These are phyloP conservation scores for Naja naja DNA, from an alignment of 2,113 vertebrate genomes.

Conservation along the genomic window DNA sequence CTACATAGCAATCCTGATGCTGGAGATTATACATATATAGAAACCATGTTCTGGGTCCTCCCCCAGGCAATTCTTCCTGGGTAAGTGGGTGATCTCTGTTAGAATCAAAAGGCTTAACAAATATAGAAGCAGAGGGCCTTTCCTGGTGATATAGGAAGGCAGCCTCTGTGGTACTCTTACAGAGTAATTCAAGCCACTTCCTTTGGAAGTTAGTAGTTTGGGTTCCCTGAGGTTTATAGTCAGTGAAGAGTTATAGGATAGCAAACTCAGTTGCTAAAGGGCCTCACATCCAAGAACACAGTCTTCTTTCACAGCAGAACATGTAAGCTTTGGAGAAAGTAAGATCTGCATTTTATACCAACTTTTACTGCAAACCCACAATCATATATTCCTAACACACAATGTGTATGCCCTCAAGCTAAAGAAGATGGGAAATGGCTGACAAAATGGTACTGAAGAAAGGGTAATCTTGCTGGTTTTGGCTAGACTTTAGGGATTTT, in stretches of 20 bases:
- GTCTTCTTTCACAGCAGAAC: not conserved
- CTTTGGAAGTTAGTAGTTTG: not conserved
- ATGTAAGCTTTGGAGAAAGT: not conserved
- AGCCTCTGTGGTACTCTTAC: not conserved
- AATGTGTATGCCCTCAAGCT: not conserved
- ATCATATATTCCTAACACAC: not conserved
- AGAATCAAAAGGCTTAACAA: slow-evolving; percentile 2
- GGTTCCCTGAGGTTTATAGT: not conserved
- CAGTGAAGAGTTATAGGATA: not conserved
- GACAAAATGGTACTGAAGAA: not conserved
- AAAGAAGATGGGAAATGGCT: not conserved
- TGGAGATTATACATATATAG: not conserved
- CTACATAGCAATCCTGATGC: slow-evolving; percentile 1
- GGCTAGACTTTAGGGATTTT: not conserved
- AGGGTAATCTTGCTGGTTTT: not conserved
- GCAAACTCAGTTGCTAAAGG: not conserved
- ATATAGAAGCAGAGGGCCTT: not conserved
- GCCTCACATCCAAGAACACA: not conserved
- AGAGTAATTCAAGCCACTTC: not conserved
- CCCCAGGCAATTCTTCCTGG: not conserved
- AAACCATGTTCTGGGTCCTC: not conserved
- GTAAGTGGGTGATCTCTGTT: not conserved
- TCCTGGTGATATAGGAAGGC: not conserved
- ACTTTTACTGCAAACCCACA: not conserved
- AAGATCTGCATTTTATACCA: not conserved